A percentile compares a stretch with the other conserved stretches of the same genome.
Conservation (phyloP, 1,140 invertebrate genomes). For the Coptotermes formosanus region DNA sequence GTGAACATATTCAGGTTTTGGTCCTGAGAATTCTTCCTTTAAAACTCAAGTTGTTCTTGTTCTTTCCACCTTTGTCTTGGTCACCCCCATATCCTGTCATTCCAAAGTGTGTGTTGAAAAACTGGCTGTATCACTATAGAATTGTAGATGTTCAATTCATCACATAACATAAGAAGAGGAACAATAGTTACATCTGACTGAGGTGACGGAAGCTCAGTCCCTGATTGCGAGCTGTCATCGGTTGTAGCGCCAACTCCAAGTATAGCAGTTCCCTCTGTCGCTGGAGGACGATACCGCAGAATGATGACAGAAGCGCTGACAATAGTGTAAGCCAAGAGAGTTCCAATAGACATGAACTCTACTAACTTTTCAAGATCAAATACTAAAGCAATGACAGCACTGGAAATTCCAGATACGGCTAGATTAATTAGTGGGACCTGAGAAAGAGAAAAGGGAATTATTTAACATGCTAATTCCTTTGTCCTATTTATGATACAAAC, state of each 20-base stretch:
- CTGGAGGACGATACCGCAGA: slow-evolving; percentile 70
- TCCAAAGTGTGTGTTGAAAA: too few relatives aligned
- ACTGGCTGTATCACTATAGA: too few relatives aligned
- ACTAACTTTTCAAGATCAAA: slow-evolving; percentile 89
- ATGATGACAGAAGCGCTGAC: slow-evolving; percentile 87
- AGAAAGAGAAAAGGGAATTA: neutral
- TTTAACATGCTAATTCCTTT: too few relatives aligned
- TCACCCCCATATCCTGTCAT: too few relatives aligned
- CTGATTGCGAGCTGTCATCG: slow-evolving; percentile 45
- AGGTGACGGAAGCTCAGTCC: slow-evolving; percentile 39
- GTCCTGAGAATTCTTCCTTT: too few relatives aligned
- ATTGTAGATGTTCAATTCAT: too few relatives aligned
- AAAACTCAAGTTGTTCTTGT: too few relatives aligned
- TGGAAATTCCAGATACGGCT: slow-evolving; percentile 72
- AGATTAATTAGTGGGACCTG: slow-evolving; percentile 78
- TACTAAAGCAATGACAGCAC: slow-evolving; percentile 76
- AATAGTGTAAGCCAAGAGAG: slow-evolving; percentile 85
- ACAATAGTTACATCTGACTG: slow-evolving; percentile 35
- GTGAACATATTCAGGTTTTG: too few relatives aligned
- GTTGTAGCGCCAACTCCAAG: slow-evolving; percentile 38
- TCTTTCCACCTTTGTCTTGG: too few relatives aligned
- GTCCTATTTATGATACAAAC: too few relatives aligned
- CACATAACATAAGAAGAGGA: too few relatives aligned
- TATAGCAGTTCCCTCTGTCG: slow-evolving; percentile 35
- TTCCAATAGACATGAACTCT: slow-evolving; percentile 93